phyloP scores from a whole-genome alignment of 1,140 invertebrate genomes.

The Orchestia grillus region DNA sequence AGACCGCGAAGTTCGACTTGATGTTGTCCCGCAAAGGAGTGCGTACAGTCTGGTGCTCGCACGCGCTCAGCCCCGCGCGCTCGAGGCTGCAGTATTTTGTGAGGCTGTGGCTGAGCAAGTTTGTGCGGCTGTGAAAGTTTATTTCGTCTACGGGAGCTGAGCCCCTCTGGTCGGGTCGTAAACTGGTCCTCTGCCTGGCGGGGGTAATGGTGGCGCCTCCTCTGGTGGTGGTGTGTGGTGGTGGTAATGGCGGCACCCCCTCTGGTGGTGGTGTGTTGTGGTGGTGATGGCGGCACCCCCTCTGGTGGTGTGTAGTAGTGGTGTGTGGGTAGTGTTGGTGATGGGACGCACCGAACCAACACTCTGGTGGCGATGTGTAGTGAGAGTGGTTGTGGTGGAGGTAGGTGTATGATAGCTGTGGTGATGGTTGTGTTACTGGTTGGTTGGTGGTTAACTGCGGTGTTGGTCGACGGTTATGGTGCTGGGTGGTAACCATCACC shows the following conservation, averaged over 20 bases:
- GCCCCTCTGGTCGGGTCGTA: neutral
- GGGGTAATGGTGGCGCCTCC: neutral
- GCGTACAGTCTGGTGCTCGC: too few species aligned
- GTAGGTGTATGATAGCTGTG: neutral
- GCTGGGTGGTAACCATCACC: neutral
- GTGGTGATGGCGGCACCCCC: neutral
- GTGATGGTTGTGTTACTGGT: neutral
- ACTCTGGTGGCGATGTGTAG: neutral
- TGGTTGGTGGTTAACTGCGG: neutral
- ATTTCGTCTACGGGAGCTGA: neutral
- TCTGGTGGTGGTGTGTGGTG: neutral
- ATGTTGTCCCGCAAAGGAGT: too few species aligned
- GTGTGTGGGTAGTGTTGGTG: neutral
- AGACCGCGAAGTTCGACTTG: neutral
- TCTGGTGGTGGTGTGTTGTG: neutral
- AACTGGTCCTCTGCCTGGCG: neutral
- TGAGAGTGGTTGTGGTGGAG: neutral
- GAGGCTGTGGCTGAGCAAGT: neutral
- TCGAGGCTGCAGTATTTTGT: neutral
- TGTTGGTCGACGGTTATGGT: neutral
- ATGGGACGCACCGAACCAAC: neutral
- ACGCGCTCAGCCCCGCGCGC: too few species aligned
- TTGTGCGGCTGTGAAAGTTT: neutral
- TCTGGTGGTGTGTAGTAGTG: neutral
- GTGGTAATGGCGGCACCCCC: neutral